These are phyloP conservation scores for Saccopteryx bilineata DNA, from an alignment of 2,113 vertebrate species.

Conservation along the genomic window DNA sequence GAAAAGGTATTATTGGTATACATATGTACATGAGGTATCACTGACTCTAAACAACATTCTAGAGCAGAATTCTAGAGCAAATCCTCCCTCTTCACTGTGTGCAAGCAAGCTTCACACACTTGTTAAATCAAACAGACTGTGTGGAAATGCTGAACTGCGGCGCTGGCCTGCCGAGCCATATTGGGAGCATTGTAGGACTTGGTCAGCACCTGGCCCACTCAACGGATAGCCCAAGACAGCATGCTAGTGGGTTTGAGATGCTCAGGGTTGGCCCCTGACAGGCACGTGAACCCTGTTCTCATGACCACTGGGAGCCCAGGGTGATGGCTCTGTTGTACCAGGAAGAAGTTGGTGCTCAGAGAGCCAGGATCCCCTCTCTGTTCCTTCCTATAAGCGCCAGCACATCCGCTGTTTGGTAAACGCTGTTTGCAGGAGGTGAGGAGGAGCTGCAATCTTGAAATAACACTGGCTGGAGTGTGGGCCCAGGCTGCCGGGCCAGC, in stretches of 20 bases:
- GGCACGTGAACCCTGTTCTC: not conserved
- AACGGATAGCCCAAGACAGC: too few relatives aligned
- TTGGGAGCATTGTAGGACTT: too few relatives aligned
- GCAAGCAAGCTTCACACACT: not conserved
- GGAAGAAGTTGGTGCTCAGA: not conserved
- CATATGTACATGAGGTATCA: not conserved
- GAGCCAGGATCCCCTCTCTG: not conserved
- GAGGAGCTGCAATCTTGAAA: constrained; percentile 55
- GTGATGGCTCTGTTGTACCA: not conserved
- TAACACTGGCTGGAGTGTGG: constrained; percentile 3
- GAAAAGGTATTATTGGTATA: not conserved
- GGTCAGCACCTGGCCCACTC: not conserved
- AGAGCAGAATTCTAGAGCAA: not conserved
- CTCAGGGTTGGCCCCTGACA: not conserved
- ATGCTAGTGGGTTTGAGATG: not conserved
- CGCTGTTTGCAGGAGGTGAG: not conserved
- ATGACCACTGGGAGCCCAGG: fast-evolving
- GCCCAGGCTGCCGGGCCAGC: not conserved
- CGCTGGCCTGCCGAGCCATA: too few relatives aligned
- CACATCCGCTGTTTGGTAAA: constrained; percentile 46
- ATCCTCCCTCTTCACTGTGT: not conserved
- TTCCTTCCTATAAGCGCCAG: not conserved
- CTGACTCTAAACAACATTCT: not conserved
- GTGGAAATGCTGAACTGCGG: not conserved
- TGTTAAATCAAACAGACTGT: not conserved